Evolutionary conservation across 2,888 invertebrate genomes (phyloP).

Genomic region (Pseudeuparius sepicola): DNA sequence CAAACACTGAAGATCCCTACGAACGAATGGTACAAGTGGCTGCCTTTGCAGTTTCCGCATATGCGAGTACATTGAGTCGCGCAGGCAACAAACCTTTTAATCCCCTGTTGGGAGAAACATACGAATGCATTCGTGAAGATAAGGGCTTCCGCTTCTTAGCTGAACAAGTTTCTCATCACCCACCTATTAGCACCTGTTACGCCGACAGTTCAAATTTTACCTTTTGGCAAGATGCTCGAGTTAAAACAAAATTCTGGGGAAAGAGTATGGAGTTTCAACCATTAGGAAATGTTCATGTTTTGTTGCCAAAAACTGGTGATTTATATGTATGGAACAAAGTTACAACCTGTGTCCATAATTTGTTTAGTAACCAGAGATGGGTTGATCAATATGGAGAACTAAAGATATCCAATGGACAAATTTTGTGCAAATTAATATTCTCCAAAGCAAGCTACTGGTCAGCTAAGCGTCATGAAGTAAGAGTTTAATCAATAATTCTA

Average conservation of each 20-base stretch:
- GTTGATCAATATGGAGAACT: slow-evolving; percentile 81
- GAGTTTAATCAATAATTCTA: slow-evolving; percentile 12
- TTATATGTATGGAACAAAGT: slow-evolving; percentile 71
- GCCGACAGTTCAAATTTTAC: slow-evolving; percentile 67
- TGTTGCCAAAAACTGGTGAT: slow-evolving; percentile 52
- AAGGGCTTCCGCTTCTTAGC: slow-evolving; percentile 65
- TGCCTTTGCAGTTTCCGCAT: slow-evolving; percentile 74
- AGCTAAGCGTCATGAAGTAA: slow-evolving; percentile 64
- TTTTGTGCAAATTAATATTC: slow-evolving; percentile 68
- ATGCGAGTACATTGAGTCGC: slow-evolving; percentile 60
- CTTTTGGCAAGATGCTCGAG: slow-evolving; percentile 75
- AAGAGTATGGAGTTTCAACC: slow-evolving; percentile 86
- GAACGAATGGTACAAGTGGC: slow-evolving; percentile 69
- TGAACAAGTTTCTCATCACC: slow-evolving; percentile 81
- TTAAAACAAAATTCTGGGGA: slow-evolving; percentile 85
- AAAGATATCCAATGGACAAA: slow-evolving; percentile 54
- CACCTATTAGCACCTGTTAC: slow-evolving; percentile 72
- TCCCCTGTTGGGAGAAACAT: slow-evolving; percentile 73
- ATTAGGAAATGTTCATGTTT: slow-evolving; percentile 57
- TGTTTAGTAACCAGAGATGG: slow-evolving; percentile 76
- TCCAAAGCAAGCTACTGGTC: slow-evolving; percentile 74
- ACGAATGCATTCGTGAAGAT: slow-evolving; percentile 69
- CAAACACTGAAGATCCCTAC: slow-evolving; percentile 51
- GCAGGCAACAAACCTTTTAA: slow-evolving; percentile 81
- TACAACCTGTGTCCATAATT: slow-evolving; percentile 77